Conservation (phyloP, 2,113 vertebrate species). For the Ivindomyrus marchei region DNA sequence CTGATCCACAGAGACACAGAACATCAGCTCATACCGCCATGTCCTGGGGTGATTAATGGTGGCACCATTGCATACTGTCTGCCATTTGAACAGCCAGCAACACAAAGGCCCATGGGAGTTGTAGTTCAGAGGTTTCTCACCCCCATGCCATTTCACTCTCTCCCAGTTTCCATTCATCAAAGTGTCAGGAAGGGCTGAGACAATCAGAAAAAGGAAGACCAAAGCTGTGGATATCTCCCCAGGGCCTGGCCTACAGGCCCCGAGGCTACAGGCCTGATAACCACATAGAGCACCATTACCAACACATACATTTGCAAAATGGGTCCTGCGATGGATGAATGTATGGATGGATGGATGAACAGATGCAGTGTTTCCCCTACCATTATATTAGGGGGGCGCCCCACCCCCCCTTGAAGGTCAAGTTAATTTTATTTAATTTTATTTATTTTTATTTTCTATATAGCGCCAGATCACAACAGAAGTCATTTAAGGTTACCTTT, state of each 20-base stretch:
- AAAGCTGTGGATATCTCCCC: background rate
- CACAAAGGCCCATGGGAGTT: slow-evolving; percentile 5
- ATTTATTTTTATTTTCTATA: too few species aligned
- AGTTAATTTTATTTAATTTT: too few species aligned
- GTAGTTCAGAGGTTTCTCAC: background rate
- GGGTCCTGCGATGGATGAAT: background rate
- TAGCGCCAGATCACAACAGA: too few species aligned
- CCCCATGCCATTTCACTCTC: background rate
- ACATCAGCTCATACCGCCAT: background rate
- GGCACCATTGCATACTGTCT: background rate
- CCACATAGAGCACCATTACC: background rate
- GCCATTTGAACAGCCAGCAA: slow-evolving; percentile 8
- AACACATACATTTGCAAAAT: background rate
- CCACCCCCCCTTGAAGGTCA: too few species aligned
- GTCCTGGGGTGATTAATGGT: background rate
- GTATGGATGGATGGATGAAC: background rate
- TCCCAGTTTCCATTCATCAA: background rate
- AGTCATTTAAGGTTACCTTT: too few species aligned
- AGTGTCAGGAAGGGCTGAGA: background rate
- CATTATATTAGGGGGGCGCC: too few species aligned
- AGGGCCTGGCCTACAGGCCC: background rate
- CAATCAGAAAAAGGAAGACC: background rate
- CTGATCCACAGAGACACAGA: background rate
- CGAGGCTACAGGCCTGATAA: background rate
- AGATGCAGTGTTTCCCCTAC: too few species aligned